A percentile compares a stretch with the other conserved stretches of the same genome.
These are phyloP conservation scores for Rhyacophila brunnea DNA, from an alignment of 1,140 invertebrate species.

Conservation along the genomic window DNA sequence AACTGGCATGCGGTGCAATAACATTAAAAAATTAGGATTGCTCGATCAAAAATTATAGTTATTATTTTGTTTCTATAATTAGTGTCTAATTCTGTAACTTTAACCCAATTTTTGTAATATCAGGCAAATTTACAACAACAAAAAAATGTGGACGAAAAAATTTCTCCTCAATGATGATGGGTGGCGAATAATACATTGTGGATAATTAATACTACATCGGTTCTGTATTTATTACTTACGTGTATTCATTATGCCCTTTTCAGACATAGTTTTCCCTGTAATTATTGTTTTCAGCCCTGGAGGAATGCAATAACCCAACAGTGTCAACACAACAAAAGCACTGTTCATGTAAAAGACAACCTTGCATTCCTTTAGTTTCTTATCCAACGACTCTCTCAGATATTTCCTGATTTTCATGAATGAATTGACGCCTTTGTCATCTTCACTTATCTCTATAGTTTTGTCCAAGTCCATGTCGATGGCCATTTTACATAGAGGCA, in stretches of 20 bases:
- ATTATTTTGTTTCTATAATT: too few species aligned
- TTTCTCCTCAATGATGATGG: too few species aligned
- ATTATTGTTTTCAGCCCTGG: constrained; percentile 3
- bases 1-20: too few species aligned
- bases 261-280: background rate
- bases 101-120: too few species aligned
- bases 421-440: background rate
- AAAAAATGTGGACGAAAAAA: too few species aligned
- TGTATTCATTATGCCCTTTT: background rate
- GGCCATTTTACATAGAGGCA: background rate
- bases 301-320: constrained; percentile 14
- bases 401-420: constrained; percentile 7
- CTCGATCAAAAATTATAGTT: too few species aligned
- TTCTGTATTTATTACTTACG: too few species aligned
- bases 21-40: too few species aligned
- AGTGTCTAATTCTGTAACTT: too few species aligned
- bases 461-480: background rate
- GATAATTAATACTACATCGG: too few species aligned
- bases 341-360: constrained; percentile 8
- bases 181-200: too few species aligned
- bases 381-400: background rate
- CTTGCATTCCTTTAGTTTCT: constrained; percentile 10
- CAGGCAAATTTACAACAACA: too few species aligned
- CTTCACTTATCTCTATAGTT: background rate
- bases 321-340: constrained; percentile 2